phyloP scores from a whole-genome alignment of 2,888 invertebrate genomes.

The Netelia virgata region DNA sequence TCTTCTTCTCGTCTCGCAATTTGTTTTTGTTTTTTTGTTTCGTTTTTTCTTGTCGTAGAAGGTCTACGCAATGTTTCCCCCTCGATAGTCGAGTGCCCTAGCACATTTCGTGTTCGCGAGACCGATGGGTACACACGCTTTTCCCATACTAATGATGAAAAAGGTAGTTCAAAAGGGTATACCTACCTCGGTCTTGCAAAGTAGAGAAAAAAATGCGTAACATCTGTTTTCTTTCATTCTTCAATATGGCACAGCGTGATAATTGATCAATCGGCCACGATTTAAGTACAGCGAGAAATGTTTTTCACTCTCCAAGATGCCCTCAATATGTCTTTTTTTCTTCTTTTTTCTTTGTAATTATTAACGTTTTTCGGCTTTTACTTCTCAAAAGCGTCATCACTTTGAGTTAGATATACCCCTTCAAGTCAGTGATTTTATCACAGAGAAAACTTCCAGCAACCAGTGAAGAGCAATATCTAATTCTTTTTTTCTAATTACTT shows the following conservation, averaged over 20 bases:
- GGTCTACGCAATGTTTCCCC: slow-evolving; percentile 24
- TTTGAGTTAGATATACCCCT: slow-evolving; percentile 66
- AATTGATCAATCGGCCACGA: slow-evolving; percentile 42
- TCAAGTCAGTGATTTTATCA: slow-evolving; percentile 74
- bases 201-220: slow-evolving; percentile 38
- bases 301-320: slow-evolving; percentile 56
- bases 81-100: slow-evolving; percentile 57
- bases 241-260: slow-evolving; percentile 50
- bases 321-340: slow-evolving; percentile 37
- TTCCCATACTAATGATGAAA: slow-evolving; percentile 15
- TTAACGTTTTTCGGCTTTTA: slow-evolving; percentile 24
- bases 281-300: slow-evolving; percentile 53
- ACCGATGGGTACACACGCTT: slow-evolving; percentile 33
- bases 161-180: slow-evolving; percentile 55
- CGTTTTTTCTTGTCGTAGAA: slow-evolving; percentile 31
- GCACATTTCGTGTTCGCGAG: slow-evolving; percentile 46
- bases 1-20: slow-evolving; percentile 46
- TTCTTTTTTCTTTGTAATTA: slow-evolving; percentile 13
- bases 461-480: slow-evolving; percentile 53
- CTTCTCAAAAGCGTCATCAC: slow-evolving; percentile 16
- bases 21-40: slow-evolving; percentile 32
- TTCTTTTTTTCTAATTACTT: slow-evolving; percentile 36
- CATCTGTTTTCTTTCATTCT: slow-evolving; percentile 11
- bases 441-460: slow-evolving; percentile 72
- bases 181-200: slow-evolving; percentile 59